A percentile compares a stretch with the other conserved stretches of the same genome.
These are phyloP conservation scores for Petrocephalus zakoni DNA, from an alignment of 2,113 vertebrate species.

Conservation along the genomic window DNA sequence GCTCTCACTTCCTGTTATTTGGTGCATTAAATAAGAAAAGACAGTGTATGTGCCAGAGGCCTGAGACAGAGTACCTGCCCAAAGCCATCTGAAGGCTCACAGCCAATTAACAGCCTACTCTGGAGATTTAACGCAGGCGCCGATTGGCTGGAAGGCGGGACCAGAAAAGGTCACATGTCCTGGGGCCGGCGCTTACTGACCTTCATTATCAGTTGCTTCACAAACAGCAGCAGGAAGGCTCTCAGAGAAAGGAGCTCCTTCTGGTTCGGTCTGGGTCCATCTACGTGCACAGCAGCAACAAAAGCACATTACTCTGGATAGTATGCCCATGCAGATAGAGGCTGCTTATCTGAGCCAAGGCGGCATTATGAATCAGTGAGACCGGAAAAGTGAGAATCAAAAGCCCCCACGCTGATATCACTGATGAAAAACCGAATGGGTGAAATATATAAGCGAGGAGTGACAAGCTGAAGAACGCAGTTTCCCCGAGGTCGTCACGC, in stretches of 20 bases:
- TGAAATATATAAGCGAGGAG: neutral
- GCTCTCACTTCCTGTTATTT: neutral
- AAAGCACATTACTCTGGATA: neutral
- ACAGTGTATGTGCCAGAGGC: neutral
- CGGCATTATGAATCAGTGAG: too few species aligned
- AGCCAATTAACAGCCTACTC: neutral
- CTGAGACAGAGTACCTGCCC: neutral
- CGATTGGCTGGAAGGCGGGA: neutral
- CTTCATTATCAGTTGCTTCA: conserved; percentile 97
- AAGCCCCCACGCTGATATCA: neutral
- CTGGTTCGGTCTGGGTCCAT: conserved; percentile 83
- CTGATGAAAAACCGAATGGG: neutral
- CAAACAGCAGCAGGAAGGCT: conserved; percentile 86
- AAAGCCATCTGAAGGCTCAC: neutral
- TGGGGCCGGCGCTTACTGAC: conserved; percentile 44
- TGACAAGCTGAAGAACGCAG: neutral
- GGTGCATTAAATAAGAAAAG: neutral
- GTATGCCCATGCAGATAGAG: neutral
- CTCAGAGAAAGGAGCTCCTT: conserved; percentile 84
- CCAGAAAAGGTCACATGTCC: too few species aligned
- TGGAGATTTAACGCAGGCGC: neutral
- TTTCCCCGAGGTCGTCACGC: neutral
- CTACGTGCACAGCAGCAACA: conserved; percentile 47
- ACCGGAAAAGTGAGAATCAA: neutral
- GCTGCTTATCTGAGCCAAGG: neutral